Percentiles rank a stretch among this genome's conserved stretches.
Evolutionary conservation across 2,888 invertebrate species (phyloP).

Genomic region (Lasioglossum vierecki): DNA sequence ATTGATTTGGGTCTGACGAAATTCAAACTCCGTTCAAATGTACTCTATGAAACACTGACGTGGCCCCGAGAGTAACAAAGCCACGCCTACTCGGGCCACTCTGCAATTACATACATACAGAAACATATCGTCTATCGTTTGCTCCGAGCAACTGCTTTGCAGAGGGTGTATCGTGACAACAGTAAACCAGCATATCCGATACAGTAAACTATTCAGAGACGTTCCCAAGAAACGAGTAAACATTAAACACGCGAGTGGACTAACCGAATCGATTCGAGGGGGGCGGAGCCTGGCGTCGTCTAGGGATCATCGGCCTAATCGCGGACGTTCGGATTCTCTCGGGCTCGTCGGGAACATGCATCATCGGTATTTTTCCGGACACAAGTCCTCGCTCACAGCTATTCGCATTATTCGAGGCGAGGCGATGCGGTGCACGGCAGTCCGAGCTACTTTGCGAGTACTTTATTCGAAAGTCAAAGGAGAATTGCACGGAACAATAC

Average conservation of each 20-base stretch:
- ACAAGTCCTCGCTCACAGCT: not conserved
- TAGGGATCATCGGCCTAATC: not conserved
- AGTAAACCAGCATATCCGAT: not conserved
- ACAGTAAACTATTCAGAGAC: not conserved
- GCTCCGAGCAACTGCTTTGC: not conserved
- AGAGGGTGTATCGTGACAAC: not conserved
- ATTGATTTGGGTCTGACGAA: too few relatives aligned
- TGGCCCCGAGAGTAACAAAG: too few relatives aligned
- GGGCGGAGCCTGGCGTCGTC: not conserved
- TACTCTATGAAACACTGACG: too few relatives aligned
- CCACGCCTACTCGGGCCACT: too few relatives aligned
- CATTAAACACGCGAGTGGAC: not conserved
- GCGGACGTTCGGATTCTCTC: not conserved
- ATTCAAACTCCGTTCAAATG: too few relatives aligned
- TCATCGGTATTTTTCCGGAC: conserved; percentile 19
- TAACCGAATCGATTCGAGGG: not conserved
- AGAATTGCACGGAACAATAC: conserved; percentile 37
- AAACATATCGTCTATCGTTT: not conserved
- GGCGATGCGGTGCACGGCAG: not conserved
- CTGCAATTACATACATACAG: not conserved
- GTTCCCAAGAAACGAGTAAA: not conserved
- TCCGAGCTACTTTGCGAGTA: conserved; percentile 33
- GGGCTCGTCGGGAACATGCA: not conserved
- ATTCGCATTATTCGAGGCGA: conserved; percentile 17
- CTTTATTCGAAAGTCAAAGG: conserved; percentile 40